Conservation (phyloP, 2,888 invertebrate genomes). For the Hypselothyrea guttata region DNA sequence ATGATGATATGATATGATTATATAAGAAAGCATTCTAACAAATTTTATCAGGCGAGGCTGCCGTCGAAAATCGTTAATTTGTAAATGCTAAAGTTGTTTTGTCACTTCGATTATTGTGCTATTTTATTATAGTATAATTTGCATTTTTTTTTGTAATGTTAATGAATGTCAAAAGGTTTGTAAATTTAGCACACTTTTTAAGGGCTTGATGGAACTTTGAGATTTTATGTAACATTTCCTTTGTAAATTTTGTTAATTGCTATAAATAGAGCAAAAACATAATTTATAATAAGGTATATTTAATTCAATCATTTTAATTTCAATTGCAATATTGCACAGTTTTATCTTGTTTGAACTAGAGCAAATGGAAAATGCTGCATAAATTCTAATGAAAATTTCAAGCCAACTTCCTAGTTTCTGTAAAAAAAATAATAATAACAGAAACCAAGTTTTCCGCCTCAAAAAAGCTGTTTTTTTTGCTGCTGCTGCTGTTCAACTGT, state of each 20-base stretch:
- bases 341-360: constrained; percentile 15
- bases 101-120: constrained; percentile 33
- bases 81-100: constrained; percentile 40
- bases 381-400: constrained; percentile 38
- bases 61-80: constrained; percentile 29
- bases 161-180: constrained; percentile 19
- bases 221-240: too few relatives aligned
- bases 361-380: constrained; percentile 34
- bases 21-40: constrained; percentile 15
- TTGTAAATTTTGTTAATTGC: too few relatives aligned
- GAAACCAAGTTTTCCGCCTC: constrained; percentile 45
- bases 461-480: constrained; percentile 19
- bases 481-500: constrained; percentile 18
- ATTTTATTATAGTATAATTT: constrained; percentile 20
- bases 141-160: constrained; percentile 12
- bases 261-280: too few relatives aligned
- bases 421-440: constrained; percentile 35
- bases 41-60: constrained; percentile 61
- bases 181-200: background rate
- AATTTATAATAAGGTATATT: constrained; percentile 3
- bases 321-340: too few relatives aligned
- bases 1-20: constrained; percentile 36
- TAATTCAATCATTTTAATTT: background rate
- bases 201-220: too few relatives aligned
- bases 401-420: constrained; percentile 31